These are phyloP conservation scores for Psittacula echo DNA, from an alignment of 2,797 vertebrate genomes.

Conservation along the genomic window DNA sequence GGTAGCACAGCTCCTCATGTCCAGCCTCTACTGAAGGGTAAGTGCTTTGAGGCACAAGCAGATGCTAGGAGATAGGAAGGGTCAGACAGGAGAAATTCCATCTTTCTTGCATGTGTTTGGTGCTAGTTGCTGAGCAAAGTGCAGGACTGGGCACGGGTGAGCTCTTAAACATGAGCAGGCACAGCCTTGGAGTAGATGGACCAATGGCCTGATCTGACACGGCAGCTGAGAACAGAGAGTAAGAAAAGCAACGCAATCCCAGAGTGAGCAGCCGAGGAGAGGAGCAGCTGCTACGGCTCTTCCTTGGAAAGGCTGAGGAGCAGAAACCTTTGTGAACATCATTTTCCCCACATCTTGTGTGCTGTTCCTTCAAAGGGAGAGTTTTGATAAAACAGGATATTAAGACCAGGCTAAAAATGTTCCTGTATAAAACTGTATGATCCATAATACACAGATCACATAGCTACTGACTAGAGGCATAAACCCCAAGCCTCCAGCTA, in stretches of 20 bases:
- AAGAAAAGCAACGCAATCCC: background rate
- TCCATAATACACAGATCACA: background rate
- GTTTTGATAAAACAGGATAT: background rate
- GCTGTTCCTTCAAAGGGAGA: background rate
- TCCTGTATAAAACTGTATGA: background rate
- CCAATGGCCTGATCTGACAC: background rate
- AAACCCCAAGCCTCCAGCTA: background rate
- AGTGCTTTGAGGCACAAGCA: background rate
- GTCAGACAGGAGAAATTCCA: background rate
- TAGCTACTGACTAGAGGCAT: background rate
- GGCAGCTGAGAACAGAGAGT: background rate
- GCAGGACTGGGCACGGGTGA: background rate
- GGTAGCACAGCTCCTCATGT: background rate
- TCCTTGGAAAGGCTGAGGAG: background rate
- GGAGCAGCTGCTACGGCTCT: background rate
- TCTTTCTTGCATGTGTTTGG: background rate
- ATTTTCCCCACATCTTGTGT: background rate
- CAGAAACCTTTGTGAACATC: background rate
- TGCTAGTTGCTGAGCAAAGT: background rate
- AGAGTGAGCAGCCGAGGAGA: background rate
- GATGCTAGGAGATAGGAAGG: background rate
- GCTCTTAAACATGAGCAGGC: background rate
- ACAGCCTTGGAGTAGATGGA: background rate
- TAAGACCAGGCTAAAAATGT: background rate
- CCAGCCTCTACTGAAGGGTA: background rate